These are phyloP conservation scores for Neodiprion virginianus DNA, from an alignment of 1,140 invertebrate genomes.

Conservation along the genomic window DNA sequence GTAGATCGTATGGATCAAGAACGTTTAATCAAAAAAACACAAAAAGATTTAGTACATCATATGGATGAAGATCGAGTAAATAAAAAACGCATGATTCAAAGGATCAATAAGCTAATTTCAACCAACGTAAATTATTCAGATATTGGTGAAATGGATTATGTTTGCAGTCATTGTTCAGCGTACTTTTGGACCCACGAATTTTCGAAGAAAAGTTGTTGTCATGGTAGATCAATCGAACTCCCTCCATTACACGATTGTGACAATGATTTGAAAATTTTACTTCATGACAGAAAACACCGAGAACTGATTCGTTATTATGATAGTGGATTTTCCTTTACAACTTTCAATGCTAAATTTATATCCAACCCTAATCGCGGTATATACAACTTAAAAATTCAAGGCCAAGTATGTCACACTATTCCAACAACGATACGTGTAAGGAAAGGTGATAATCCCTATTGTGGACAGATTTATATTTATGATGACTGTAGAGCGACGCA, in stretches of 20 bases:
- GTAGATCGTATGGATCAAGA: neutral
- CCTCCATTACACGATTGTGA: constrained; percentile 16
- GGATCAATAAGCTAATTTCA: neutral
- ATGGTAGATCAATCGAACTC: constrained; percentile 25
- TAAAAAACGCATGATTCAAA: neutral
- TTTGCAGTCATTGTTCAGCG: constrained; percentile 25
- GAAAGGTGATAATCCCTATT: constrained; percentile 7
- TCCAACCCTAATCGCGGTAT: constrained; percentile 11
- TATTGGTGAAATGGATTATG: constrained; percentile 21
- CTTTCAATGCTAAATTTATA: constrained; percentile 18
- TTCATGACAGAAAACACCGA: constrained; percentile 15
- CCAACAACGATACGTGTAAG: constrained; percentile 11
- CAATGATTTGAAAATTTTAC: constrained; percentile 13
- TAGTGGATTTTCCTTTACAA: constrained; percentile 18
- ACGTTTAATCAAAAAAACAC: neutral
- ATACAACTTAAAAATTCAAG: constrained; percentile 27
- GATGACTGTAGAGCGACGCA: constrained; percentile 8
- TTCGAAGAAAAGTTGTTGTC: constrained; percentile 29
- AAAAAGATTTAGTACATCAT: neutral
- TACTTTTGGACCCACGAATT: constrained; percentile 25
- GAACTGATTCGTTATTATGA: constrained; percentile 21
- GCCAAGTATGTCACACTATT: constrained; percentile 16
- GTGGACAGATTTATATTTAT: constrained; percentile 25
- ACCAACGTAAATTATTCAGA: constrained; percentile 12
- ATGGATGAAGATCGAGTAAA: neutral